Evolutionary conservation across 2,888 invertebrate species (phyloP).

Genomic region (Petrolisthes cinctipes): DNA sequence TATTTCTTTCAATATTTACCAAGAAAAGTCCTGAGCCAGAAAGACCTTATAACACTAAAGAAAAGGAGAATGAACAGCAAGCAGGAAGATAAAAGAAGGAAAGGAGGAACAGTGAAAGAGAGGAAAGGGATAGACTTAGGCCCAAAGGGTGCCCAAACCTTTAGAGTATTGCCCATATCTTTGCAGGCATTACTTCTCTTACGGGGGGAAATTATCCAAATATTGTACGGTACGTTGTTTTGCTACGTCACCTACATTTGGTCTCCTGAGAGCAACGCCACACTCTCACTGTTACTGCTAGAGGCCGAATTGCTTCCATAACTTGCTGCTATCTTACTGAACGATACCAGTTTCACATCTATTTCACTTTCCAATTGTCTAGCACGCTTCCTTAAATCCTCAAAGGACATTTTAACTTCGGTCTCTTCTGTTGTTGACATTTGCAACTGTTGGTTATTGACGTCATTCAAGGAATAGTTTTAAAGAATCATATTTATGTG

Average conservation of each 20-base stretch:
- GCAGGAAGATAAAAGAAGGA: no score
- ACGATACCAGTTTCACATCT: constrained; percentile 93
- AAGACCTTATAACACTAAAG: no score
- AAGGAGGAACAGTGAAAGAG: no score
- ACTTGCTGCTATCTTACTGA: constrained; percentile 89
- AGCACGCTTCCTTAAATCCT: constrained; percentile 72
- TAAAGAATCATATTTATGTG: neutral
- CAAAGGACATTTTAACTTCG: constrained; percentile 63
- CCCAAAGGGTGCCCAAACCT: no score
- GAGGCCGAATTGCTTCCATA: constrained; percentile 46
- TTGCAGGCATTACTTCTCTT: no score
- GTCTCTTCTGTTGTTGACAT: constrained; percentile 58
- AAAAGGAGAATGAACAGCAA: no score
- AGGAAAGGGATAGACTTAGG: no score
- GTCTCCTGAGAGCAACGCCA: constrained; percentile 58
- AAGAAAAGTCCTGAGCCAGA: no score
- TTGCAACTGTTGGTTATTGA: constrained; percentile 10
- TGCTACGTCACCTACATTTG: constrained; percentile 54
- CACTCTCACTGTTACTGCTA: constrained; percentile 42
- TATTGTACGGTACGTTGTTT: neutral
- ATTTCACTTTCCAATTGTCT: constrained; percentile 95
- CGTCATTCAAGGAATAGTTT: neutral
- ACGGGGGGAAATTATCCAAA: no score
- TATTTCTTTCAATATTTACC: no score
- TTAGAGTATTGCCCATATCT: no score